Conservation (phyloP, 2,797 vertebrate species). For the Trachurus trachurus region DNA sequence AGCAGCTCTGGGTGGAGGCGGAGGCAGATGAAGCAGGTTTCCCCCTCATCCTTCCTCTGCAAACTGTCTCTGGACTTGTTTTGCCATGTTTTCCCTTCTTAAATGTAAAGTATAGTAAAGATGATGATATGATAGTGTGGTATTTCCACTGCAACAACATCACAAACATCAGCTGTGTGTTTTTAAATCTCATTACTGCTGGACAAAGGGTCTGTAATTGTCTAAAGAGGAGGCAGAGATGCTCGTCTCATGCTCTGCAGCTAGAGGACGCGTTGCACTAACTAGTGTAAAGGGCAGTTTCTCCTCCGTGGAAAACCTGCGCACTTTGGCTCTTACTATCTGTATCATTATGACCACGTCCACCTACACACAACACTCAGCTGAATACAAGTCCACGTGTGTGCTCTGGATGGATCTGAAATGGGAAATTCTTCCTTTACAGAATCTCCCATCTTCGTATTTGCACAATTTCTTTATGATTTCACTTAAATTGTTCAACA, state of each 20-base stretch:
- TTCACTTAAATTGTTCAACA: neutral
- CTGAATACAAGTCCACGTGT: constrained; percentile 22
- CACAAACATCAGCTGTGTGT: neutral
- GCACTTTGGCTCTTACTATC: constrained; percentile 23
- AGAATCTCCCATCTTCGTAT: neutral
- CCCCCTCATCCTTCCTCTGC: constrained; percentile 47
- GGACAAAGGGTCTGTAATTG: constrained; percentile 4
- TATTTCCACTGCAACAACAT: constrained; percentile 1
- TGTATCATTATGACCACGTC: constrained; percentile 19
- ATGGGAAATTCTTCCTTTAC: constrained; percentile 15
- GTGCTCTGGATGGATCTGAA: constrained; percentile 19
- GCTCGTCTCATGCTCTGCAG: neutral
- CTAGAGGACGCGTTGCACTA: neutral
- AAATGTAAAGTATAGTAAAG: neutral
- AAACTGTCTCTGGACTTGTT: constrained; percentile 33
- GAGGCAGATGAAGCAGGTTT: constrained; percentile 35
- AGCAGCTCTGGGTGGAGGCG: constrained; percentile 39
- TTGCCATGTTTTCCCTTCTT: neutral
- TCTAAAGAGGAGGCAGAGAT: neutral
- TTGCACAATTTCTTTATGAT: neutral
- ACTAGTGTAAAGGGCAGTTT: constrained; percentile 8
- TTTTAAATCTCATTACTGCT: neutral
- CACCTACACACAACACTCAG: constrained; percentile 47
- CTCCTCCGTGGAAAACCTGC: neutral
- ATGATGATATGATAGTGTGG: constrained; percentile 6